Evolutionary conservation across 1,140 invertebrate species (phyloP).

Genomic region (Formica selysi): DNA sequence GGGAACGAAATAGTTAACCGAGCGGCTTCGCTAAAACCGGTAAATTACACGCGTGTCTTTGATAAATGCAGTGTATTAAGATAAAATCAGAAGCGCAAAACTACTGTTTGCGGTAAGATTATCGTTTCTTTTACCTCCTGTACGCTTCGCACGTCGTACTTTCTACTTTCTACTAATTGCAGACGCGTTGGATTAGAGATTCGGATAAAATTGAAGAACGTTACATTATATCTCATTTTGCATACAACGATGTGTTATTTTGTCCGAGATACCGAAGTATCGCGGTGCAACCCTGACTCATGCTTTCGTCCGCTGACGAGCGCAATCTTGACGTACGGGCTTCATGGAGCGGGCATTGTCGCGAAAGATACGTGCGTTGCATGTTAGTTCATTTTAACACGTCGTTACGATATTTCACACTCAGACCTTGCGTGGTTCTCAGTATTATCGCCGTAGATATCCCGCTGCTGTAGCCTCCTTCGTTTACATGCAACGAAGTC

Average conservation of each 20-base stretch:
- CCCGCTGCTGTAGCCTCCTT: conserved; percentile 33
- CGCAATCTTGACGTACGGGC: not conserved
- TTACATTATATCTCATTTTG: not conserved
- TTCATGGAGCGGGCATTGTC: conserved; percentile 23
- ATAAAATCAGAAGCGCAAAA: conserved; percentile 13
- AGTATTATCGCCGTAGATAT: conserved; percentile 51
- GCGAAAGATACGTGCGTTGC: conserved; percentile 60
- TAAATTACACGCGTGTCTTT: conserved; percentile 51
- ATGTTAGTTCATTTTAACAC: conserved; percentile 80
- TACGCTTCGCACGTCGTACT: not conserved
- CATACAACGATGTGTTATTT: not conserved
- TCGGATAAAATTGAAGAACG: not conserved
- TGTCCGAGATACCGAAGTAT: not conserved
- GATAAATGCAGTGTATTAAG: conserved; percentile 5
- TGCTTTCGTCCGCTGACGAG: conserved; percentile 11
- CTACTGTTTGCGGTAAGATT: not conserved
- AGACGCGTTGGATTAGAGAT: not conserved
- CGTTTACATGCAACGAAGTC: conserved; percentile 18
- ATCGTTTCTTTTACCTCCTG: not conserved
- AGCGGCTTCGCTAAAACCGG: conserved; percentile 6
- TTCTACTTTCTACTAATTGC: conserved; percentile 1
- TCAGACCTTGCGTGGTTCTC: conserved; percentile 54
- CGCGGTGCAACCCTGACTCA: not conserved
- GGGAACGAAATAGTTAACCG: conserved; percentile 62
- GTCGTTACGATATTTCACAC: conserved; percentile 82